phyloP scores from a whole-genome alignment of 2,797 vertebrate species.

The Synaphobranchus kaupii region DNA sequence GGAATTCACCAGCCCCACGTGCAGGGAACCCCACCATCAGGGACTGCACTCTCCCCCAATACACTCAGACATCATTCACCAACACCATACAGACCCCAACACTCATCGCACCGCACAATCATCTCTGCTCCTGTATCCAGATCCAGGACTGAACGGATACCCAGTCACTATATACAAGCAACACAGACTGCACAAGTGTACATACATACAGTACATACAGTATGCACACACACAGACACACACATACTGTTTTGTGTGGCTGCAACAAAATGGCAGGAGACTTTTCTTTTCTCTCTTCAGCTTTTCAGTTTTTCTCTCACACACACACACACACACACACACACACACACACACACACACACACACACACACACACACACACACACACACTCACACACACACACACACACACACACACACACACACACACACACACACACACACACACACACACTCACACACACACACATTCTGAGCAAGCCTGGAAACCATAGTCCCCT shows the following conservation, averaged over 20 bases:
- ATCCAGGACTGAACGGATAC: background rate
- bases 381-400: background rate
- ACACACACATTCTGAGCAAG: background rate
- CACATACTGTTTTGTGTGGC: background rate
- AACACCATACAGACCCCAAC: background rate
- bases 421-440: background rate
- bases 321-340: background rate
- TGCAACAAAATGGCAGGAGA: background rate
- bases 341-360: background rate
- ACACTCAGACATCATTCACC: background rate
- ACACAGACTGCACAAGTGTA: background rate
- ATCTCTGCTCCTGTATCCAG: background rate
- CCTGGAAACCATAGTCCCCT: background rate
- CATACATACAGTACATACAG: background rate
- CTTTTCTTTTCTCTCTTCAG: too few relatives aligned
- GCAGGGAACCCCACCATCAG: constrained; percentile 4
- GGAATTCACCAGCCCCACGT: background rate
- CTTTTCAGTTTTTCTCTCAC: background rate
- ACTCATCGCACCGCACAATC: background rate
- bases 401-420: background rate
- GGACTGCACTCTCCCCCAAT: background rate
- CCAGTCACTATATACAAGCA: background rate
- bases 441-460: background rate
- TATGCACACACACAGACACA: background rate
- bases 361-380: background rate